Base-by-base conservation (phyloP, 2,797 vertebrate genomes). In the Spea hammondii region DNA sequence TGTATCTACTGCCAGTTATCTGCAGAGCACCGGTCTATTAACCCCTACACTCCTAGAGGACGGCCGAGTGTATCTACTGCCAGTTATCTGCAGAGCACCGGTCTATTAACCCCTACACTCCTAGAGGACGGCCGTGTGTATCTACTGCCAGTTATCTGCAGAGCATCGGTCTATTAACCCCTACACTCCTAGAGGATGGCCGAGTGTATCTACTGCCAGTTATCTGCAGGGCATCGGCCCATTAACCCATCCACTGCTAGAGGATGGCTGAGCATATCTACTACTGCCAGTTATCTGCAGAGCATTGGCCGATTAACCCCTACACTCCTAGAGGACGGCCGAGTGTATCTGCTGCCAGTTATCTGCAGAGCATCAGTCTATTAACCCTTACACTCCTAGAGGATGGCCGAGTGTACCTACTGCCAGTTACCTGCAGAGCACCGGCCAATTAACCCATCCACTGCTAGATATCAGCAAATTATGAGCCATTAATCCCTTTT, bases 221-320 rank as follows among this genome's bases (percentile, higher is more conserved):
- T 53, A 54, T 4, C 17, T 55, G 10, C 69, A 70, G 69, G 5
- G 51, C 69, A 51, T 44, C 44, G 69, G 8, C 4, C 11, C 32
- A 54, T 55, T 77, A 77, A 70, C 75, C 67, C 17, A 9, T 77
- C 53, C 48, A 11, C n/a, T 62, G 11, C 32, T 11, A 51, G 17
- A 59, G 50, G 57, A 45, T 12, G 5, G 0, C 8, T 17, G 50
- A 17, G 47, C 49, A 5, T 6, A 32, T 73, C n/a, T n/a, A n/a
- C 62, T 66, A 73, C 57, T 64, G 14, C 17, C 57, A 53, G 14
- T 45, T 54, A 54, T 2, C 17, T 55, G 11, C 69, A 70, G 69
- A 6, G 17, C 50, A 53, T 12, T 13, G 51, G 8, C 4, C 11
- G 11, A 54, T 55, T 77, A 77, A 53, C 51, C 51, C 51, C 51